A percentile compares a stretch with the other conserved stretches of the same genome.
Conservation (phyloP, 2,797 vertebrate species). For the Setipinna tenuifilis region DNA sequence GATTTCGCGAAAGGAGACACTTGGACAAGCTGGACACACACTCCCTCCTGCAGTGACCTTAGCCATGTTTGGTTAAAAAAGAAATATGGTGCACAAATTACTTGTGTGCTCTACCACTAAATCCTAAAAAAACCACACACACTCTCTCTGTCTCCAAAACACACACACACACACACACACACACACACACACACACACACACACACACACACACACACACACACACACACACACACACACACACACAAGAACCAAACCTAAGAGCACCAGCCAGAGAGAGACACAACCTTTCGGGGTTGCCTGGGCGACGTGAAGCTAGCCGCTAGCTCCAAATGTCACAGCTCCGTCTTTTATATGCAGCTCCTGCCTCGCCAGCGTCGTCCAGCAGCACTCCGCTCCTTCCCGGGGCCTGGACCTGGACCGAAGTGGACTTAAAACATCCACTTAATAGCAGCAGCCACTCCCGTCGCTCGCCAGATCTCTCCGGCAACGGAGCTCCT, state of each 20-base stretch:
- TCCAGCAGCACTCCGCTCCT: not conserved
- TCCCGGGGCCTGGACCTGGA: not conserved
- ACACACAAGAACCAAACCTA: not conserved
- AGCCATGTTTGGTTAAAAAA: not conserved
- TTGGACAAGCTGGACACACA: not conserved
- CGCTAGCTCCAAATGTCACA: slow-evolving; percentile 34
- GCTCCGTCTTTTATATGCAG: not conserved
- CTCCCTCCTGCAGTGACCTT: not conserved
- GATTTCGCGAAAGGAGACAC: not conserved
- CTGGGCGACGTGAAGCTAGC: not conserved
- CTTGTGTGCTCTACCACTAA: not conserved
- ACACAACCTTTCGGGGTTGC: slow-evolving; percentile 29
- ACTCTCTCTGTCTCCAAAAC: not conserved
- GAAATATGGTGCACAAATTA: not conserved
- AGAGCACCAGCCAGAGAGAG: slow-evolving; percentile 13
- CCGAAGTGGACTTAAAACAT: not conserved
- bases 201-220: not conserved
- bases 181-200: not conserved
- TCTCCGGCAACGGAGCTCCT: not conserved
- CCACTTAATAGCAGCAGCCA: not conserved
- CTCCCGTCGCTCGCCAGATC: not conserved
- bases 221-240: not conserved
- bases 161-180: not conserved
- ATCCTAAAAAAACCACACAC: not conserved
- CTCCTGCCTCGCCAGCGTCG: slow-evolving; percentile 1